phyloP scores from a whole-genome alignment of 2,113 vertebrate species.

The Pseudorectes ferrugineus region DNA sequence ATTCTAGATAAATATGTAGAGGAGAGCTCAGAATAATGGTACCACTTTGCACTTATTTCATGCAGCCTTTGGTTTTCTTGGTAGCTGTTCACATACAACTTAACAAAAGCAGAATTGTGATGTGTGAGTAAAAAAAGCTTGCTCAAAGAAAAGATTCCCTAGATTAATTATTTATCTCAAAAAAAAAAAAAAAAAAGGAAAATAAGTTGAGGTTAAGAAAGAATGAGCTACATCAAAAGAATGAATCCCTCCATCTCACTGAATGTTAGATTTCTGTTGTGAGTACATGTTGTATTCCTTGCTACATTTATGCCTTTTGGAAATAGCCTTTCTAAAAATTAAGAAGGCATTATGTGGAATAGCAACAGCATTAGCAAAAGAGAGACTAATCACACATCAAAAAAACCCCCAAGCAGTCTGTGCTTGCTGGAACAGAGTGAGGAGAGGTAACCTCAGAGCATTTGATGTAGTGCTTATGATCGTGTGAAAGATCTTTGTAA shows the following conservation, averaged over 20 bases:
- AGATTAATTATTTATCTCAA: neutral
- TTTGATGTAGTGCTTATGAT: neutral
- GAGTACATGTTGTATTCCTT: neutral
- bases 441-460: neutral
- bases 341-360: neutral
- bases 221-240: neutral
- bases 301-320: neutral
- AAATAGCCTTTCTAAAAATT: neutral
- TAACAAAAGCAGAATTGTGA: neutral
- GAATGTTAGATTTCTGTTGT: neutral
- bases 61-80: neutral
- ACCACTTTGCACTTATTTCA: neutral
- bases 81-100: neutral
- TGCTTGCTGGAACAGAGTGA: neutral
- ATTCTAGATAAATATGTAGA: neutral
- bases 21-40: neutral
- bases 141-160: neutral
- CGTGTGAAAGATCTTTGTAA: neutral
- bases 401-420: neutral
- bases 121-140: neutral
- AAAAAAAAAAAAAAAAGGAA: neutral
- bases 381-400: neutral
- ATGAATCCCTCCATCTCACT: neutral
- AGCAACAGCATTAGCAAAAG: neutral
- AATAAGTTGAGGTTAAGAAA: neutral